Evolutionary conservation across 1,140 invertebrate genomes (phyloP), one percentile per base, ranked within the genome.

Genomic region (Trinorchestia longiramus): DNA sequence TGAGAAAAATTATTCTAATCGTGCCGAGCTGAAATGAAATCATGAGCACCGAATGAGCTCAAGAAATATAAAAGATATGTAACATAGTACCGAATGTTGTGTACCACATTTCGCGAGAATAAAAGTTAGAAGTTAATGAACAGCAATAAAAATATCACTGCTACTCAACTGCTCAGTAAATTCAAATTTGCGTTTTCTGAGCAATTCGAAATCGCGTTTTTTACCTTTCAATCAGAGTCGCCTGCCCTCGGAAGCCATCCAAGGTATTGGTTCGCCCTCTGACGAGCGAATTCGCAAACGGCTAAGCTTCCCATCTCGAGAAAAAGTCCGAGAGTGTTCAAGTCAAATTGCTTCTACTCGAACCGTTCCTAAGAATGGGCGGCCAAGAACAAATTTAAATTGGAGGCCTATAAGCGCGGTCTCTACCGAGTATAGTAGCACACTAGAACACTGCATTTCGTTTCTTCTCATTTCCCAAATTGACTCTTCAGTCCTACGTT

Each of bases 381-480:
- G 92, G 44, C 92, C 92, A 94, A 94, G 92, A 94, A 94, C 92
- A 94, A 94, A 94, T 94, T 94, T 94, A 94, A 94, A 94, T 94
- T 94, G 43, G 36, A 47, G 92, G 0, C 44, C 92, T 45, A 94
- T 94, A 94, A 94, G 92, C 92, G 43, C 43, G 92, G 36, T 94
- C 92, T 44, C 43, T 47, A 1, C 11, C 19, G 88, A 91, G 88
- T 42, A 42, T 41, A 91, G 88, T 91, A 23, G 19, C 41, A 11
- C 15, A 42, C 88, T 42, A 91, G 43, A 43, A 91, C 88, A 43
- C 15, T 43, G 88, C 41, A 42, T 41, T 44, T 42, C 19, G 43
- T 91, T 91, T 23, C 88, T 23, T 36, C 19, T 28, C 15, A 36
- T 11, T 77, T 77, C 62, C 47, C 28, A 77, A 77, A 77, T 77